Percentiles rank a stretch among this genome's conserved stretches.
Evolutionary conservation across 1,140 invertebrate species (phyloP).

Genomic region (Caerostris extrusa): DNA sequence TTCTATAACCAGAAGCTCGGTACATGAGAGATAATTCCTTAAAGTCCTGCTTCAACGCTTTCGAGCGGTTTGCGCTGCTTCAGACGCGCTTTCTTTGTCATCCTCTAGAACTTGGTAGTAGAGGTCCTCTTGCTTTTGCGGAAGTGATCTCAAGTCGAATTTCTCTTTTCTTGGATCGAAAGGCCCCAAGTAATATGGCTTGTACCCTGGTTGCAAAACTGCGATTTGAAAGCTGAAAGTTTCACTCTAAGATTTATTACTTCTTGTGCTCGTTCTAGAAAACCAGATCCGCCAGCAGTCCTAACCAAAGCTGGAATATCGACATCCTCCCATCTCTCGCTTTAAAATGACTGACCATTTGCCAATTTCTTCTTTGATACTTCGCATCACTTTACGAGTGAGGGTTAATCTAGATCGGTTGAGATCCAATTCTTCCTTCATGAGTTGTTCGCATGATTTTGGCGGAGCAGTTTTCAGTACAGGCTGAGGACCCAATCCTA

Average conservation of each 20-base stretch:
- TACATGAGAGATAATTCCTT: conserved; percentile 47
- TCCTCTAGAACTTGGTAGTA: conserved; percentile 33
- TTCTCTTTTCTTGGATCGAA: conserved; percentile 24
- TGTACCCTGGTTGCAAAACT: conserved; percentile 55
- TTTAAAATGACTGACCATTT: background rate
- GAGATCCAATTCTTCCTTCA: conserved; percentile 6
- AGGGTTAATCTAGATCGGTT: background rate
- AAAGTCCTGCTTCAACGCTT: background rate
- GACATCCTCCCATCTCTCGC: conserved; percentile 29
- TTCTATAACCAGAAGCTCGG: conserved; percentile 50
- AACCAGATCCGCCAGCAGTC: background rate
- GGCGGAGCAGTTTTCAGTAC: no score
- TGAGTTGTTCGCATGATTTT: background rate
- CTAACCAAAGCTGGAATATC: conserved; percentile 39
- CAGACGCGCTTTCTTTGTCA: background rate
- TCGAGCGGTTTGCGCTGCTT: conserved; percentile 8
- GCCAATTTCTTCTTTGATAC: conserved; percentile 48
- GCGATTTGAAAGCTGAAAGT: conserved; percentile 26
- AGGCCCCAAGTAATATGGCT: conserved; percentile 37
- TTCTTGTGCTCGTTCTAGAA: background rate
- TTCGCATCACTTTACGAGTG: background rate
- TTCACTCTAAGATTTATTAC: conserved; percentile 59
- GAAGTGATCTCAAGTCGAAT: conserved; percentile 42
- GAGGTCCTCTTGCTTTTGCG: conserved; percentile 51
- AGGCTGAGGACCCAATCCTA: conserved; percentile 16